Conservation (phyloP, 2,113 vertebrate genomes). For the Corythornis vintsioides region DNA sequence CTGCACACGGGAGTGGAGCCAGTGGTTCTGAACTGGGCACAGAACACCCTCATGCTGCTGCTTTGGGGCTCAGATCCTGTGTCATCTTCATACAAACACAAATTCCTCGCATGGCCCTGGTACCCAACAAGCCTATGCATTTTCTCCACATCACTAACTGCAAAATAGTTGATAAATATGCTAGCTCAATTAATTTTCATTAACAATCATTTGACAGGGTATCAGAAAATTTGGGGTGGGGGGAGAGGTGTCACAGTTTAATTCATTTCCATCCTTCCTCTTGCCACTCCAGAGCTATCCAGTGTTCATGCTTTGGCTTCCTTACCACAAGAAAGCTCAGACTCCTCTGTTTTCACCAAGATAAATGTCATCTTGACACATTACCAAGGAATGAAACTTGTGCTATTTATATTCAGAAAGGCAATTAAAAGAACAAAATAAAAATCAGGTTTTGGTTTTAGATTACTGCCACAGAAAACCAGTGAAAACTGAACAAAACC, state of each 20-base stretch:
- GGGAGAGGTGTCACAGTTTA: neutral
- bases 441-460: neutral
- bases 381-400: neutral
- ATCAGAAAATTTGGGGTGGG: neutral
- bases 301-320: neutral
- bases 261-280: neutral
- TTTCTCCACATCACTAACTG: neutral
- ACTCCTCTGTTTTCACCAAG: neutral
- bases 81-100: neutral
- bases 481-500: neutral
- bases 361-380: neutral
- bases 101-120: neutral
- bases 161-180: neutral
- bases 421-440: neutral
- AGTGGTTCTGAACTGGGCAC: neutral
- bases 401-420: neutral
- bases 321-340: neutral
- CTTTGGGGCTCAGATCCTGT: neutral
- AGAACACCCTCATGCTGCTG: neutral
- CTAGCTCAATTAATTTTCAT: neutral
- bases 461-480: neutral
- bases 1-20: fast-evolving
- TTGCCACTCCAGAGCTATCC: neutral
- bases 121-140: neutral
- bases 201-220: neutral